These are phyloP conservation scores for Volucella inflata DNA, from an alignment of 2,888 invertebrate species.

Conservation along the genomic window DNA sequence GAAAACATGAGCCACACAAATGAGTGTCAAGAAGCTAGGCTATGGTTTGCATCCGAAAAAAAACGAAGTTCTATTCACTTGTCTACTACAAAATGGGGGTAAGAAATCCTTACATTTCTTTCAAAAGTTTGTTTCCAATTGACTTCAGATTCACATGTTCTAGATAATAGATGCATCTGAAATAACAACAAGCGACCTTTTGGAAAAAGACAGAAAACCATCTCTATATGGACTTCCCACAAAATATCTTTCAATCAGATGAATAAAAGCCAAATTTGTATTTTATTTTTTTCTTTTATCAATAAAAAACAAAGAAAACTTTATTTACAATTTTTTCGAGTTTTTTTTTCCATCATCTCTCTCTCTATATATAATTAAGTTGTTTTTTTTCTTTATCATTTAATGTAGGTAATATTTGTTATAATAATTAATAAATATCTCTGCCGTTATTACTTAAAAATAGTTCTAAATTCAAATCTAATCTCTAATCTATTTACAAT, in stretches of 20 bases:
- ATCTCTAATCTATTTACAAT: constrained; percentile 53
- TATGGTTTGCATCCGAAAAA: too few species aligned
- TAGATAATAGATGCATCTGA: too few species aligned
- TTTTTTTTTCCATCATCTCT: constrained; percentile 2
- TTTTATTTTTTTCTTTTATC: constrained; percentile 49
- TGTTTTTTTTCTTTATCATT: background rate
- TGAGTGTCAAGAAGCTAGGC: too few species aligned
- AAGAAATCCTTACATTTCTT: too few species aligned
- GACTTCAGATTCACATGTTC: too few species aligned
- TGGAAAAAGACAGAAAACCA: too few species aligned
- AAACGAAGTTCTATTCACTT: too few species aligned
- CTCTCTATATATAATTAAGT: background rate
- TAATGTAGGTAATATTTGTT: constrained; percentile 26
- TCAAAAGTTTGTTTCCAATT: too few species aligned
- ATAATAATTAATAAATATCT: constrained; percentile 61
- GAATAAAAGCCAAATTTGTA: constrained; percentile 10
- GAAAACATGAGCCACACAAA: too few species aligned
- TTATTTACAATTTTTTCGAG: constrained; percentile 67
- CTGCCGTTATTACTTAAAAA: constrained; percentile 33
- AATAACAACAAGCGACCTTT: too few species aligned
- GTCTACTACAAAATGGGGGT: too few species aligned
- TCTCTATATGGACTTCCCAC: too few species aligned
- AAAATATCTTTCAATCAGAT: background rate
- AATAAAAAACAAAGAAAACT: constrained; percentile 70
- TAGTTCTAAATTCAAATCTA: constrained; percentile 33